These are phyloP conservation scores for Neomonachus schauinslandi DNA, from an alignment of 2,113 vertebrate species.

Conservation along the genomic window DNA sequence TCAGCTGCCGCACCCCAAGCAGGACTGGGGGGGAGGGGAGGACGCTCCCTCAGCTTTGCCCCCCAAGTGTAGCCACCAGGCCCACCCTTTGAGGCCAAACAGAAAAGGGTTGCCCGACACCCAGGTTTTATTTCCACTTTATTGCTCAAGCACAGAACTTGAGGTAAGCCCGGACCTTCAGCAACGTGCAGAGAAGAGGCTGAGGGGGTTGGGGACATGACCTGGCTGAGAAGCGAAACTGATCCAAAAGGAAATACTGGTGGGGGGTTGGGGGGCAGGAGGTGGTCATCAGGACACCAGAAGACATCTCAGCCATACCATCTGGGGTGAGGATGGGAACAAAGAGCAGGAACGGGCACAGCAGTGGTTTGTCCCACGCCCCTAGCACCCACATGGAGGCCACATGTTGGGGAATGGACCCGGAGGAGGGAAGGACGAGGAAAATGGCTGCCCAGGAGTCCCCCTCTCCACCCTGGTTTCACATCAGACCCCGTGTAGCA, in stretches of 20 bases:
- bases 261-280: not conserved
- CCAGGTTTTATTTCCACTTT: constrained; percentile 84
- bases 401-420: constrained; percentile 6
- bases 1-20: not conserved
- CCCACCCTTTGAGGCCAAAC: not conserved
- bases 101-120: constrained; percentile 62
- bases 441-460: constrained; percentile 18
- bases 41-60: not conserved
- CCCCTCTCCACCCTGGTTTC: constrained; percentile 59
- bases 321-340: constrained; percentile 18
- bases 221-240: constrained; percentile 17
- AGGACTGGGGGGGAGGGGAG: not conserved
- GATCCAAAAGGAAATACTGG: constrained; percentile 12
- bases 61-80: not conserved
- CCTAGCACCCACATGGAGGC: constrained; percentile 64
- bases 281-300: constrained; percentile 39
- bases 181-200: constrained; percentile 80
- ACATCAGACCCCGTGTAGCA: not conserved
- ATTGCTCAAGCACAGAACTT: constrained; percentile 86
- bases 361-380: constrained; percentile 57
- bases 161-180: constrained; percentile 82
- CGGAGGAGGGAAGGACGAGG: not conserved
- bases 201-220: constrained; percentile 73
- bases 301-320: not conserved
- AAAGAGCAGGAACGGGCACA: not conserved